phyloP scores from a whole-genome alignment of 2,113 vertebrate species.

The Balaeniceps rex region DNA sequence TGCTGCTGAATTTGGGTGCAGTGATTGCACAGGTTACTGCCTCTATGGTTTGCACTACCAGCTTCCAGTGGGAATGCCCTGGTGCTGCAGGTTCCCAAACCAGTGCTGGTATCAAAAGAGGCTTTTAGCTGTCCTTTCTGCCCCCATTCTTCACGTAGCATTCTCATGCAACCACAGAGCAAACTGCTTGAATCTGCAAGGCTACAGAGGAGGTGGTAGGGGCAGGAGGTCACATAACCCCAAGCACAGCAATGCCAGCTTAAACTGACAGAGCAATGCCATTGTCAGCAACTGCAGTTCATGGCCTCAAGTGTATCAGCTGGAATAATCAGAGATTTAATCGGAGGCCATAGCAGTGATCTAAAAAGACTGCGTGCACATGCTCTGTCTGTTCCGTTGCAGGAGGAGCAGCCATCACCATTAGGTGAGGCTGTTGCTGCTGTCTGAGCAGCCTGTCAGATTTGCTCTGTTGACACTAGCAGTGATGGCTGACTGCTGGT shows the following conservation, averaged over 20 bases:
- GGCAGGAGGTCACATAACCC: background rate
- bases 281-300: background rate
- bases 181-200: background rate
- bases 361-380: background rate
- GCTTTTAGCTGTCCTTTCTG: background rate
- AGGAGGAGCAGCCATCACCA: background rate
- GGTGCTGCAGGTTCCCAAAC: background rate
- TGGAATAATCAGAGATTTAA: background rate
- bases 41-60: background rate
- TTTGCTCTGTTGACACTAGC: background rate
- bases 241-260: background rate
- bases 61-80: background rate
- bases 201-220: background rate
- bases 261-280: background rate
- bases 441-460: background rate
- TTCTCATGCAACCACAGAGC: background rate
- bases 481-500: background rate
- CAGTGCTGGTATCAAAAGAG: background rate
- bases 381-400: background rate
- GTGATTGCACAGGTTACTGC: background rate
- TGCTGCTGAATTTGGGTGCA: background rate
- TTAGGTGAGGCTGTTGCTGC: conserved; percentile 32
- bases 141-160: background rate
- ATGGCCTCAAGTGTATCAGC: background rate
- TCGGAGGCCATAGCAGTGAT: background rate